A percentile compares a stretch with the other conserved stretches of the same genome.
phyloP scores from a whole-genome alignment of 2,113 vertebrate genomes.

The Phaethon lepturus region DNA sequence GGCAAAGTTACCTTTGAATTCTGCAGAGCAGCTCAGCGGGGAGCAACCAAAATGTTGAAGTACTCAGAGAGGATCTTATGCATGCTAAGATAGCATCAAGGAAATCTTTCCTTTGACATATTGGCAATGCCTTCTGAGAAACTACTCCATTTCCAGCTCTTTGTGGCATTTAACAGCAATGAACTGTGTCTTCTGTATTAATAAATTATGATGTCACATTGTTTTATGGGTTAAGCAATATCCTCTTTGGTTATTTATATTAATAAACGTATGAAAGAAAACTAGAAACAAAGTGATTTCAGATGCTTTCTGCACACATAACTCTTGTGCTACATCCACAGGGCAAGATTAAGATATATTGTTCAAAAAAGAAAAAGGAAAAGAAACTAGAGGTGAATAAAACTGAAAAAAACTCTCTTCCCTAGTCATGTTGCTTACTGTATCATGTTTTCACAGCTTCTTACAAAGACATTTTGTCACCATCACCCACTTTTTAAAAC shows the following conservation, averaged over 20 bases:
- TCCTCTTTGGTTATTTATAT: slow-evolving; percentile 68
- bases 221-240: slow-evolving; percentile 64
- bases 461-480: not conserved
- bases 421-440: not conserved
- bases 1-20: not conserved
- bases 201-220: slow-evolving; percentile 69
- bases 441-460: not conserved
- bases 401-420: not conserved
- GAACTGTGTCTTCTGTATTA: slow-evolving; percentile 48
- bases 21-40: not conserved
- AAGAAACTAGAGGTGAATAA: slow-evolving; percentile 1
- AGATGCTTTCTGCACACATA: slow-evolving; percentile 4
- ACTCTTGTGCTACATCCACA: slow-evolving; percentile 11
- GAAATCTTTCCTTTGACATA: slow-evolving; percentile 37
- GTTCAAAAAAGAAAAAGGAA: not conserved
- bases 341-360: not conserved
- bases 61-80: not conserved
- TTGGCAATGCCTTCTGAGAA: slow-evolving; percentile 48
- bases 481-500: not conserved
- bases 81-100: not conserved
- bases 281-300: slow-evolving; percentile 48
- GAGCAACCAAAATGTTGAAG: not conserved
- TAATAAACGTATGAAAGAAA: not conserved
- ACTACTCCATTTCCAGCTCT: slow-evolving; percentile 53
- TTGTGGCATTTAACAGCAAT: slow-evolving; percentile 51